A percentile compares a stretch with the other conserved stretches of the same genome.
These are phyloP conservation scores for Orthonyx spaldingii DNA, from an alignment of 2,113 vertebrate species.

Conservation along the genomic window DNA sequence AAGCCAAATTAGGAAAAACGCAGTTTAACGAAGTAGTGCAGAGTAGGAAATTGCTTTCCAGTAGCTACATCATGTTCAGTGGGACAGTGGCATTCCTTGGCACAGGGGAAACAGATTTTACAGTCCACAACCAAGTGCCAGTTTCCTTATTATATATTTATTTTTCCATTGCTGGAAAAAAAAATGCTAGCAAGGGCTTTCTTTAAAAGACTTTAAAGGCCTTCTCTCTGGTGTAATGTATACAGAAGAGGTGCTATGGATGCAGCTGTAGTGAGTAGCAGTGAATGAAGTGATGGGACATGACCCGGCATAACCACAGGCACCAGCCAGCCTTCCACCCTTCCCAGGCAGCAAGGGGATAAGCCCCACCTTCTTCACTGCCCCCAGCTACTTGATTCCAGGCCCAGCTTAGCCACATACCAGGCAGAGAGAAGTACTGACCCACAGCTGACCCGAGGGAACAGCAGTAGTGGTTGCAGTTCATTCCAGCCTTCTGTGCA, in stretches of 20 bases:
- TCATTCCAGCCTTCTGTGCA: not conserved
- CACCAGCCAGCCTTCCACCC: not conserved
- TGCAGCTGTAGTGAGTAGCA: not conserved
- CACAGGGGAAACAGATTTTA: not conserved
- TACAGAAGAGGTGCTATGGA: not conserved
- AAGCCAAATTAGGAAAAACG: no score
- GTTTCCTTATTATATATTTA: not conserved
- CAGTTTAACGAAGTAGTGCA: no score
- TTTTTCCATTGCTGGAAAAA: not conserved
- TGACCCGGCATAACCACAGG: fast-evolving
- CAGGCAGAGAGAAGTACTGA: not conserved
- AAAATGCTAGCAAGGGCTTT: fast-evolving
- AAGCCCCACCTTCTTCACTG: not conserved
- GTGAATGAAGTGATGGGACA: not conserved
- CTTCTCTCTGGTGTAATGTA: not conserved
- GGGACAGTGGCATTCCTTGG: not conserved
- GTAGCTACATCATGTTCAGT: not conserved
- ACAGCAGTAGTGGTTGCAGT: not conserved
- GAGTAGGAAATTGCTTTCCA: not conserved
- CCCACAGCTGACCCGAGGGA: fast-evolving
- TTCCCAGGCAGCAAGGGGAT: not conserved
- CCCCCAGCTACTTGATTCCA: not conserved
- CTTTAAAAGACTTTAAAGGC: not conserved
- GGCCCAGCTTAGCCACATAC: not conserved
- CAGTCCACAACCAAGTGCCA: not conserved